Evolutionary conservation across 2,113 vertebrate genomes (phyloP), one percentile per base, ranked within the genome.

Genomic region (Cynocephalus volans): DNA sequence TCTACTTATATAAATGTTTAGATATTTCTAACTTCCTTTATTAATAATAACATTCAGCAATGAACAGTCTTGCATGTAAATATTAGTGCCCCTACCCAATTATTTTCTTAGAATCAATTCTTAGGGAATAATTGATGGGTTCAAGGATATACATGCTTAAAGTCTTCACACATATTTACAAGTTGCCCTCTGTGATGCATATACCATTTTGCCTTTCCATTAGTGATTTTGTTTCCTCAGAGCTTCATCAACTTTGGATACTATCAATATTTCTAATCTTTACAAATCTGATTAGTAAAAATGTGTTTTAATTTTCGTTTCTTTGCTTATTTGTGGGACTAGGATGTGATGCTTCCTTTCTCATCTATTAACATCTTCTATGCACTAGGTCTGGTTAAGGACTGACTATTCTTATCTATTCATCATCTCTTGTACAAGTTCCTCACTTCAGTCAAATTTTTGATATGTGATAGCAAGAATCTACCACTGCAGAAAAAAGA

Each of bases 251-350:
- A 86, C 33, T 60, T 76, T 92, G 65, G 26, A 76, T 72, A 13
- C 4, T 64, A 65, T 10, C 26, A 64, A 26, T 50, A 9, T 24
- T 58, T 69, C 64, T 56, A 93, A 83, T 56, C 21, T 79, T 76
- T 54, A 70, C 11, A 84, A 72, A 91, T 33, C 45, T 62, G 12
- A 64, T 76, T 48, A 90, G 17, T 83, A 90, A 73, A 88, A 82
- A 15, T 93, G 62, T 12, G 11, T 84, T 81, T 90, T 81, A 33
- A 58, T 94, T 85, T 88, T 76, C 6, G 91, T 85, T 80, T 87
- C 24, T 58, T 93, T 88, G n/a, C 79, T 93, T 50, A 80, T 70
- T 50, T 93, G 26, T 36, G 4, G 45, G 33, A 58, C 41, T 67
- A 48, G 14, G 17, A 33, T 21, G 60, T 26, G 41, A 75, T 70